Evolutionary conservation across 1,140 invertebrate genomes (phyloP), one percentile per base, ranked within the genome.

Genomic region (Camponotus vicinus): DNA sequence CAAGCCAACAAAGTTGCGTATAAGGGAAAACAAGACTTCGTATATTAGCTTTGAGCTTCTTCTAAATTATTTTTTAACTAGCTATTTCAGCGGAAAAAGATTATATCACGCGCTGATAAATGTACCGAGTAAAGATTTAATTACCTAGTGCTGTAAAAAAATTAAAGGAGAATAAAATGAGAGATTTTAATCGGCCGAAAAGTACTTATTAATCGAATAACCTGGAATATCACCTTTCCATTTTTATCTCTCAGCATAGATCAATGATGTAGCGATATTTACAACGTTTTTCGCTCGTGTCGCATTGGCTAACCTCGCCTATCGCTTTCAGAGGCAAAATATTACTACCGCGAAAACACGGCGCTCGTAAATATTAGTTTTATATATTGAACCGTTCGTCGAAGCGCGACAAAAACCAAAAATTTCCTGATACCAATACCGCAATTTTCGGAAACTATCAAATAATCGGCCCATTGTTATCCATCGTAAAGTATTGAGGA

Each of bases 341-440:
- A 76, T 86, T 84, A 87, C 80, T 76, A 18, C 37, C 61, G 49
- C 32, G 70, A 61, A 69, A 84, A 18, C 85, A 59, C 9, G 40
- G 45, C 80, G 61, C 86, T 87, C 86, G 80, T 87, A 87, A 87
- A 87, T 87, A 87, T 84, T 76, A 85, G 79, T 75, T 83, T 84
- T 66, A 66, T 66, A 66, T 73, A 84, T 84, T 69, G 69, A 40
- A 40, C 52, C 8, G 73, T 34, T 66, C 52, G 80, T 52, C 63
- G 27, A 42, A 45, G 70, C 40, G 63, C 40, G 49, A 83, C 63
- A 49, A 86, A 83, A 86, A 83, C 63, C 70, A 76, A 63, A 76
- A 84, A 84, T 84, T 76, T 76, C 45, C 70, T 15, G n/a, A 15
- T 37, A 40, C 1, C 70, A 32, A 69, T 75, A 40, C 52, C 59